Conservation (phyloP, 2,113 vertebrate genomes). For the Tenebrosternarchus preto region DNA sequence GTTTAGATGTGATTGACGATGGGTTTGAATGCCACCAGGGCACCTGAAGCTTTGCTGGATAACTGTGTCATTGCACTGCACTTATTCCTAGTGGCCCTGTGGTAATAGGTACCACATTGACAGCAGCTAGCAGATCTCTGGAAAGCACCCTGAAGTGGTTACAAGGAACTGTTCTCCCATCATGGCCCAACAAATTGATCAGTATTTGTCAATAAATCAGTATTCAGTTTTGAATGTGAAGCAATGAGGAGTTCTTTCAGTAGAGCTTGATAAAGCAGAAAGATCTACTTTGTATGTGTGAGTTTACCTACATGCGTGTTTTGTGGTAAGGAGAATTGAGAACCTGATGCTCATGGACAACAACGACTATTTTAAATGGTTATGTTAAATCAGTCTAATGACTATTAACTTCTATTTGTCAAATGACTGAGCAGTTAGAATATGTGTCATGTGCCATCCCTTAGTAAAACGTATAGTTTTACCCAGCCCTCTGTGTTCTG, state of each 20-base stretch:
- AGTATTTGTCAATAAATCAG: too few species aligned
- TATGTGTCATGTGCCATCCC: not conserved
- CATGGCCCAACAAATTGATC: conserved; percentile 36
- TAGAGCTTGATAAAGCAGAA: conserved; percentile 7
- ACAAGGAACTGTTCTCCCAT: conserved; percentile 34
- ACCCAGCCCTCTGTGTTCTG: not conserved
- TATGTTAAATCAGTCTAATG: conserved; percentile 21
- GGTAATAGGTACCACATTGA: conserved; percentile 47
- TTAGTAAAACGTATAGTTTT: not conserved
- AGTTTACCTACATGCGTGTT: not conserved
- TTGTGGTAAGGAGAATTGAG: conserved; percentile 1
- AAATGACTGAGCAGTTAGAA: not conserved
- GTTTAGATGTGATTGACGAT: not conserved
- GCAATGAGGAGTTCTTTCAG: not conserved
- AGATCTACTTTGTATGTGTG: not conserved
- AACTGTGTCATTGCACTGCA: conserved; percentile 35
- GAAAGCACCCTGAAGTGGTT: conserved; percentile 34
- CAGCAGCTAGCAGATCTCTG: not conserved
- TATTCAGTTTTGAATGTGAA: conserved; percentile 30
- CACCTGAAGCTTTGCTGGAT: not conserved
- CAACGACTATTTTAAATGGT: not conserved
- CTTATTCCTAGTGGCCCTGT: conserved; percentile 14
- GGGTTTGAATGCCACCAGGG: not conserved
- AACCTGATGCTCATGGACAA: not conserved
- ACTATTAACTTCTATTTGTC: not conserved